A percentile compares a stretch with the other conserved stretches of the same genome.
Conservation (phyloP, 2,797 vertebrate genomes). For the Centropyge bicolor region DNA sequence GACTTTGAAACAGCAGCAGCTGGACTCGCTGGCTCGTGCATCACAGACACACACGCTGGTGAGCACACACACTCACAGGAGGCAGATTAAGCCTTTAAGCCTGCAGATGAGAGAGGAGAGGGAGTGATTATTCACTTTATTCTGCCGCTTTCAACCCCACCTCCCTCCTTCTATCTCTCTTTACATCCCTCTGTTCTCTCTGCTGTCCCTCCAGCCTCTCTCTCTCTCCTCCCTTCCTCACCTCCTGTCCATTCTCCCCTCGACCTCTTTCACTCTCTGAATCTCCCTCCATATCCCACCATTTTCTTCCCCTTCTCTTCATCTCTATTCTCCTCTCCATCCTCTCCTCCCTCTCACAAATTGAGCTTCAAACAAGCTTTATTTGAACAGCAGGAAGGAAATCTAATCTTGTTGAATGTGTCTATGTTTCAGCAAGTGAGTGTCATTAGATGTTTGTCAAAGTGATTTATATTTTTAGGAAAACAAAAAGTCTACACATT, state of each 20-base stretch:
- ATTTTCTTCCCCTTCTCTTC: conserved; percentile 22
- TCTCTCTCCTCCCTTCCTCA: neutral
- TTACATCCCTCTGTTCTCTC: conserved; percentile 17
- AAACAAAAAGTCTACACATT: neutral
- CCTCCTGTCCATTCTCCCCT: neutral
- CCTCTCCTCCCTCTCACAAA: conserved; percentile 19
- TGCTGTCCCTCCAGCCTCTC: neutral
- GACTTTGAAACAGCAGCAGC: neutral
- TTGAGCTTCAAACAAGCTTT: conserved; percentile 43
- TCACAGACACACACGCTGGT: conserved; percentile 38
- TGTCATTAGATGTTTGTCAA: conserved; percentile 27
- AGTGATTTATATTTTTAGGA: conserved; percentile 1
- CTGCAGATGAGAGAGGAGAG: conserved; percentile 70
- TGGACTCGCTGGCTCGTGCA: neutral
- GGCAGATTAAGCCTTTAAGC: conserved; percentile 75
- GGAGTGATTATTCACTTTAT: conserved; percentile 64
- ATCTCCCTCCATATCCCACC: neutral
- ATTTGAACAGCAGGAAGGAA: conserved; percentile 34
- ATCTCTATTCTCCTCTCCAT: conserved; percentile 22
- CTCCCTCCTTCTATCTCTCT: conserved; percentile 16
- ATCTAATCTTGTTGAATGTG: conserved; percentile 24
- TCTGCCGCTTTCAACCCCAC: conserved; percentile 36
- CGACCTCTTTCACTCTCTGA: neutral
- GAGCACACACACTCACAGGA: conserved; percentile 44
- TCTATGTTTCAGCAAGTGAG: conserved; percentile 19